phyloP scores from a whole-genome alignment of 2,888 invertebrate species.

The Bedellia somnulentella region DNA sequence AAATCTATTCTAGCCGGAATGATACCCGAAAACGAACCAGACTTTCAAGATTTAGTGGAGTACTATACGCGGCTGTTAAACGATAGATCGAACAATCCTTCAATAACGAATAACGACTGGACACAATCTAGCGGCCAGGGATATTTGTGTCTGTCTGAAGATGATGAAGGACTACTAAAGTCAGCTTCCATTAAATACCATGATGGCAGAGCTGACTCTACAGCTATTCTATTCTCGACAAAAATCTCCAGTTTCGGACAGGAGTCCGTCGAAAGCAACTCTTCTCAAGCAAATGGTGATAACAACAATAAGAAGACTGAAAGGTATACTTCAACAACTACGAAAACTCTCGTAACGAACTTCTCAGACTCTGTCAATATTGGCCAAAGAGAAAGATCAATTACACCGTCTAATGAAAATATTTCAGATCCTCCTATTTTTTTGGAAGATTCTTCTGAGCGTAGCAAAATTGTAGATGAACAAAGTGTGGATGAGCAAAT shows the following conservation, averaged over 20 bases:
- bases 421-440: constrained; percentile 28
- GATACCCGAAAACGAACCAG: constrained; percentile 34
- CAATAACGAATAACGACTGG: constrained; percentile 29
- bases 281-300: constrained; percentile 33
- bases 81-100: constrained; percentile 25
- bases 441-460: constrained; percentile 22
- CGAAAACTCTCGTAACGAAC: constrained; percentile 40
- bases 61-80: constrained; percentile 37
- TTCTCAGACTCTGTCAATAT: constrained; percentile 42
- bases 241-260: constrained; percentile 57
- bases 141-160: constrained; percentile 38
- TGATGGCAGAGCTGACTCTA: constrained; percentile 34
- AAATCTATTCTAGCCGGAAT: constrained; percentile 49
- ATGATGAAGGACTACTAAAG: constrained; percentile 34
- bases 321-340: constrained; percentile 47
- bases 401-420: constrained; percentile 35
- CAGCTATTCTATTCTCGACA: constrained; percentile 50
- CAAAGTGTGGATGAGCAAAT: constrained; percentile 1
- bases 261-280: constrained; percentile 38
- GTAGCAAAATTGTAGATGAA: constrained; percentile 1
- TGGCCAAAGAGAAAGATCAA: constrained; percentile 42
- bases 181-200: constrained; percentile 46
- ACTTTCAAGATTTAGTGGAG: constrained; percentile 38
- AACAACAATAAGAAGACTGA: constrained; percentile 25
- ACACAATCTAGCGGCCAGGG: constrained; percentile 39